A percentile compares a stretch with the other conserved stretches of the same genome.
These are phyloP conservation scores for Nannoperca australis DNA, from an alignment of 2,797 vertebrate genomes.

Conservation along the genomic window DNA sequence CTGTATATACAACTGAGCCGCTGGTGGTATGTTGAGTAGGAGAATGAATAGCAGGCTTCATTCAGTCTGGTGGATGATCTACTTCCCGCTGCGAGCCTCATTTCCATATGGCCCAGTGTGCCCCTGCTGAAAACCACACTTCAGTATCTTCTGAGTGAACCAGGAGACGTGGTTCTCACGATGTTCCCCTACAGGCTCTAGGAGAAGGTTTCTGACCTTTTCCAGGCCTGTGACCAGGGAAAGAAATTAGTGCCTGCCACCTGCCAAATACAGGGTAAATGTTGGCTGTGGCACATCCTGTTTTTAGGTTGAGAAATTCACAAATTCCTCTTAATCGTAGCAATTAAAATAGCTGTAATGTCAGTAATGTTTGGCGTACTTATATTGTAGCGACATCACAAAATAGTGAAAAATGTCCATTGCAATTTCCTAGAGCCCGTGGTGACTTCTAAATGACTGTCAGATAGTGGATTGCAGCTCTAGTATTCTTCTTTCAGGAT, in stretches of 20 bases:
- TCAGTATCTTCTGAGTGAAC: conserved; percentile 11
- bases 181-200: not conserved
- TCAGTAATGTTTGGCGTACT: not conserved
- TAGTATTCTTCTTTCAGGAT: not conserved
- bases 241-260: too few relatives aligned
- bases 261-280: too few relatives aligned
- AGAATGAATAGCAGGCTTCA: conserved; percentile 17
- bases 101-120: conserved; percentile 42
- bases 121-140: conserved; percentile 28
- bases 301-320: not conserved
- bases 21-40: conserved; percentile 26
- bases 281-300: too few relatives aligned
- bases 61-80: conserved; percentile 29
- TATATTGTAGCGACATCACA: not conserved
- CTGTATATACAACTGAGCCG: conserved; percentile 14
- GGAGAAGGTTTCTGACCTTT: not conserved
- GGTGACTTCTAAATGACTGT: not conserved
- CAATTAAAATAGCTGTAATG: not conserved
- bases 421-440: not conserved
- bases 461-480: too few relatives aligned
- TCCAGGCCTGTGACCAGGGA: not conserved
- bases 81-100: conserved; percentile 20
- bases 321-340: not conserved
- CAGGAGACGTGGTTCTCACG: conserved; percentile 2
- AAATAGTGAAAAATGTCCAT: not conserved